Evolutionary conservation across 2,888 invertebrate species (phyloP).

Genomic region (Trichacis sp.): DNA sequence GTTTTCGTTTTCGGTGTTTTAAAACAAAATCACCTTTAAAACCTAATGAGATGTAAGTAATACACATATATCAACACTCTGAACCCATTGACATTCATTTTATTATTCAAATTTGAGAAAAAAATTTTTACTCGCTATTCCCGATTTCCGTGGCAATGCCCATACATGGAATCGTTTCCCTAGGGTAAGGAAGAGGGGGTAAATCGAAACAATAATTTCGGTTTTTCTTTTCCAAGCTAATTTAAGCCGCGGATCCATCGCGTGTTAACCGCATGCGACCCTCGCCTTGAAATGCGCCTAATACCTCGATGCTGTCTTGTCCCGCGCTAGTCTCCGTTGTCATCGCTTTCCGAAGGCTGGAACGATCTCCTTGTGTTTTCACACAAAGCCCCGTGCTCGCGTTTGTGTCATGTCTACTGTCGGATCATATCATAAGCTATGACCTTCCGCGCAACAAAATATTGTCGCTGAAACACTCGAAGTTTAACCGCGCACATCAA

Average conservation of each 20-base stretch:
- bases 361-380: constrained; percentile 7
- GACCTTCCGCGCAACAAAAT: constrained; percentile 22
- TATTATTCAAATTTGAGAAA: too few species aligned
- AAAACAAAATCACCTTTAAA: too few species aligned
- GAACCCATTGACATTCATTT: too few species aligned
- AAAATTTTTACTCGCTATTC: too few species aligned
- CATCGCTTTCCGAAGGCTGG: constrained; percentile 17
- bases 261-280: constrained; percentile 11
- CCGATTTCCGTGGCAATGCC: too few species aligned
- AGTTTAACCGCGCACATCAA: constrained; percentile 18
- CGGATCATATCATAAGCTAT: constrained; percentile 8
- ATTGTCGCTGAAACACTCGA: constrained; percentile 22
- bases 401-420: constrained; percentile 16
- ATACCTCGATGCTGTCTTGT: constrained; percentile 16
- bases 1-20: too few species aligned
- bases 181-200: too few species aligned
- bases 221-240: not conserved
- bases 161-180: too few species aligned
- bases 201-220: not conserved
- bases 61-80: too few species aligned
- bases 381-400: constrained; percentile 8
- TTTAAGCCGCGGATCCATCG: not conserved
- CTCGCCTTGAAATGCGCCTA: constrained; percentile 14
- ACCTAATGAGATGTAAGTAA: too few species aligned
- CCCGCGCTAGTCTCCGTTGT: constrained; percentile 14